Evolutionary conservation across 2,888 invertebrate genomes (phyloP).

Genomic region (Apocheima hispidaria): DNA sequence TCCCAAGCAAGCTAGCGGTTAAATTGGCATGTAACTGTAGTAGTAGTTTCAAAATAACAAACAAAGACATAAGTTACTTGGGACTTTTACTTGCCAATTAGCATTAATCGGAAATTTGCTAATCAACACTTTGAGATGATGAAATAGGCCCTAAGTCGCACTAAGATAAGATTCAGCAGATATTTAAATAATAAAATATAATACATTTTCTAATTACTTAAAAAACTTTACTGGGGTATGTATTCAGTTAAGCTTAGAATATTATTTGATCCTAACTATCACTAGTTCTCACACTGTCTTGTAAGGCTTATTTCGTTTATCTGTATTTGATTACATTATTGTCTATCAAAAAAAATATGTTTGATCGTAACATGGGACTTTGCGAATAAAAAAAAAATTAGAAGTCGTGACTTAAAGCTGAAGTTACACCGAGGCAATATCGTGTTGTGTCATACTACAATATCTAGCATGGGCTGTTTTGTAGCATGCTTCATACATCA

Average conservation of each 20-base stretch:
- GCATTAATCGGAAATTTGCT: no score
- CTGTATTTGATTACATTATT: slow-evolving; percentile 7
- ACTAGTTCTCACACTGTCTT: slow-evolving; percentile 9
- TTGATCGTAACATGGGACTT: background rate
- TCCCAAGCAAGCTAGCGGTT: no score
- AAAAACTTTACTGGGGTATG: slow-evolving; percentile 24
- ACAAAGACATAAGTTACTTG: no score
- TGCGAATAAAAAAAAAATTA: background rate
- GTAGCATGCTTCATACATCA: no score
- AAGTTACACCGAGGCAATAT: background rate
- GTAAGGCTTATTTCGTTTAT: slow-evolving; percentile 16
- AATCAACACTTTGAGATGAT: no score
- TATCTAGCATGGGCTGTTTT: no score
- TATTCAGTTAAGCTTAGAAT: background rate
- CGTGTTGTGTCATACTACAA: background rate
- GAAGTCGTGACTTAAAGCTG: background rate
- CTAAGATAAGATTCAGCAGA: slow-evolving; percentile 1
- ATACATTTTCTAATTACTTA: background rate
- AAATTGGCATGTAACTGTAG: no score
- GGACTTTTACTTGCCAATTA: no score
- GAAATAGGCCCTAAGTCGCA: no score
- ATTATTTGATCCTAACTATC: slow-evolving; percentile 14
- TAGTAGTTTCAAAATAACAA: no score
- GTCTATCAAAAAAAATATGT: slow-evolving; percentile 6
- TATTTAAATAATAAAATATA: slow-evolving; percentile 10